Evolutionary conservation across 1,140 invertebrate species (phyloP).

Genomic region (Psilanteris sp.): DNA sequence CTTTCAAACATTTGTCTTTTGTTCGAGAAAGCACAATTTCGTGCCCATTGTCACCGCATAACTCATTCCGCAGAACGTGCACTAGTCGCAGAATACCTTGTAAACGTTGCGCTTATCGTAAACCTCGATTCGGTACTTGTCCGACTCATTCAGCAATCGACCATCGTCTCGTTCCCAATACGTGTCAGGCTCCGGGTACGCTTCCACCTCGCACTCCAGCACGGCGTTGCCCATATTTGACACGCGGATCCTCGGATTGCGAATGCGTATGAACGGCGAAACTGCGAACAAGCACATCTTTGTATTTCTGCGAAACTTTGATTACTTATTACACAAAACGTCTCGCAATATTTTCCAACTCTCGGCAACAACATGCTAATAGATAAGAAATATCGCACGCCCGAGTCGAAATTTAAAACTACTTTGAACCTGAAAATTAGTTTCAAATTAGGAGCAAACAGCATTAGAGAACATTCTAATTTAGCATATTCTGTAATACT

Average conservation of each 20-base stretch:
- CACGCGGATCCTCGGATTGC: conserved; percentile 86
- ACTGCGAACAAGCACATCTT: conserved; percentile 81
- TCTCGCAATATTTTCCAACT: neutral
- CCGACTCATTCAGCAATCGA: conserved; percentile 84
- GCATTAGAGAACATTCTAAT: no score
- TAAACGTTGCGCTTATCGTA: conserved; percentile 80
- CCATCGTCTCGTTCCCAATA: conserved; percentile 92
- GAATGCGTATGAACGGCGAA: conserved; percentile 89
- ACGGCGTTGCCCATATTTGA: conserved; percentile 85
- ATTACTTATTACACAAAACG: no score
- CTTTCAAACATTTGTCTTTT: conserved; percentile 24
- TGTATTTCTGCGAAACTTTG: no score
- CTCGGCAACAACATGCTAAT: no score
- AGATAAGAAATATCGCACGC: no score
- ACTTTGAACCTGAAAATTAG: no score
- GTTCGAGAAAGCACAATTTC: conserved; percentile 6
- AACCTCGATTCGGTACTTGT: conserved; percentile 85
- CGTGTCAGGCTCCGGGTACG: conserved; percentile 90
- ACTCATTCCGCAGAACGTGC: conserved; percentile 40
- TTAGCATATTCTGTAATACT: no score
- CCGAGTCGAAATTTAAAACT: no score
- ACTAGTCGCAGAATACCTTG: conserved; percentile 75
- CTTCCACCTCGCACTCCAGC: conserved; percentile 92
- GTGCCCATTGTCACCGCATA: conserved; percentile 29
- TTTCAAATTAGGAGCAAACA: no score